These are phyloP conservation scores for Aethes cnicana DNA, from an alignment of 2,888 invertebrate species.

Conservation along the genomic window DNA sequence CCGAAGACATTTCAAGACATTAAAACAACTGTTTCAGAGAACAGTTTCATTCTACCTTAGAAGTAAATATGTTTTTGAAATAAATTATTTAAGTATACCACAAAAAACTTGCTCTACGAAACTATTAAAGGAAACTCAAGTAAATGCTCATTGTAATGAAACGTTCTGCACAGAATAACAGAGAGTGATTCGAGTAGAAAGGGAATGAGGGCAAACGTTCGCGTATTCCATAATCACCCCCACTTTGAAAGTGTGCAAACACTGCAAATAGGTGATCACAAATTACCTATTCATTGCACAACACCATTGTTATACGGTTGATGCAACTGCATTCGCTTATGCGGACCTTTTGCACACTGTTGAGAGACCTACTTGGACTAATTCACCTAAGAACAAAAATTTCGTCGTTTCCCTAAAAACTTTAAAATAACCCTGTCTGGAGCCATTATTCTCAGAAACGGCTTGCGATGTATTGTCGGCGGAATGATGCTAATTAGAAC, in stretches of 20 bases:
- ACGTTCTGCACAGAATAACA: not conserved
- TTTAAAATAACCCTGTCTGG: not conserved
- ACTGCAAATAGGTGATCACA: conserved; percentile 20
- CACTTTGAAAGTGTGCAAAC: conserved; percentile 27
- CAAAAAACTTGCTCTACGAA: too few species aligned
- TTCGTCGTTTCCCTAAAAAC: too few species aligned
- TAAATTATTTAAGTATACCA: not conserved
- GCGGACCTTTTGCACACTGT: conserved; percentile 13
- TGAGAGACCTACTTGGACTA: too few species aligned
- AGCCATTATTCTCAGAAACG: conserved; percentile 39
- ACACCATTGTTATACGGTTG: conserved; percentile 27
- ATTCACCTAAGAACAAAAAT: too few species aligned
- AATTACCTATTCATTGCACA: conserved; percentile 26
- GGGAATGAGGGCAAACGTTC: conserved; percentile 5
- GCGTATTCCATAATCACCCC: conserved; percentile 17
- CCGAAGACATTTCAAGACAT: too few species aligned
- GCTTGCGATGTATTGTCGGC: conserved; percentile 46
- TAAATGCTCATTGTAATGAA: too few species aligned
- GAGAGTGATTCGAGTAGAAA: conserved; percentile 8
- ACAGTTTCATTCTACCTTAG: not conserved
- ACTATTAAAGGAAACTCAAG: too few species aligned
- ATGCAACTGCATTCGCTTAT: conserved; percentile 22
- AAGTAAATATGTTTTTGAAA: conserved; percentile 1
- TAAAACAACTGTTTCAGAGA: not conserved
- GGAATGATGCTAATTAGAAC: conserved; percentile 47